These are phyloP conservation scores for Nyctibius grandis DNA, from an alignment of 2,797 vertebrate genomes.

Conservation along the genomic window DNA sequence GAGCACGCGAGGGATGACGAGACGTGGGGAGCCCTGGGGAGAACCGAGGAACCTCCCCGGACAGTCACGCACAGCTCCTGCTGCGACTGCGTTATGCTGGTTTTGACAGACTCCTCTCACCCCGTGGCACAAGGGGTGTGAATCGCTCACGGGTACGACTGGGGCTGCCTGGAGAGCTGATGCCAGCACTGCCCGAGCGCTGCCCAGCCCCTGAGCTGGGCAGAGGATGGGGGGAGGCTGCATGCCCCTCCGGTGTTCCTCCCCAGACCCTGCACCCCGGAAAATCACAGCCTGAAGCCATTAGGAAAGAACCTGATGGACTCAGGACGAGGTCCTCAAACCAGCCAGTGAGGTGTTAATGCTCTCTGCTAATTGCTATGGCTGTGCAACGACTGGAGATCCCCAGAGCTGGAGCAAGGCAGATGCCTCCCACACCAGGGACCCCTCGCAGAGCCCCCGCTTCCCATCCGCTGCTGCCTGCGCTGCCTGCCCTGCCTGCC, in stretches of 20 bases:
- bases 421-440: neutral
- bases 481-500: neutral
- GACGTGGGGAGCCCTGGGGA: neutral
- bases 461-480: neutral
- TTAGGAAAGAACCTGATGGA: neutral
- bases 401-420: neutral
- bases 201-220: neutral
- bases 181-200: neutral
- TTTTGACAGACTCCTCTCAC: neutral
- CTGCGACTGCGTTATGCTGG: accelerated
- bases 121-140: neutral
- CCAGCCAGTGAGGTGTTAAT: neutral
- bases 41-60: accelerated
- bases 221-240: neutral
- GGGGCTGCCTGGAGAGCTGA: neutral
- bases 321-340: neutral
- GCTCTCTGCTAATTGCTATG: neutral
- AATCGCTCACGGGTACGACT: neutral
- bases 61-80: neutral
- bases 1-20: neutral
- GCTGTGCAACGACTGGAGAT: neutral
- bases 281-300: neutral
- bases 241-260: neutral
- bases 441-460: neutral
- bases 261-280: neutral